Evolutionary conservation across 2,888 invertebrate genomes (phyloP).

Genomic region (Pteria penguin): DNA sequence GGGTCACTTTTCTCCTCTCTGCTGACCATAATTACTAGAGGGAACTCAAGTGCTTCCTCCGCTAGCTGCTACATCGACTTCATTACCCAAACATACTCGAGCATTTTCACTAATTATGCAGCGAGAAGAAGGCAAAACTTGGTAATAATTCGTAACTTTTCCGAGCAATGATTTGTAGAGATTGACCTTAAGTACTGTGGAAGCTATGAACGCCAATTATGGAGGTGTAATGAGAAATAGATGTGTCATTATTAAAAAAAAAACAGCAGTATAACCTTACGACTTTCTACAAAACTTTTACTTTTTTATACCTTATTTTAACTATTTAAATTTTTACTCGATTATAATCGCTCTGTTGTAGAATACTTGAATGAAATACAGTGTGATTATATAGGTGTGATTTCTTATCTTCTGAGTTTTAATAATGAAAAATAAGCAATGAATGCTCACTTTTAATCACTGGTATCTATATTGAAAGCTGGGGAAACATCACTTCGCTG

Average conservation of each 20-base stretch:
- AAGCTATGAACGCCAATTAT: too few species aligned
- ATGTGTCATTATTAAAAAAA: too few species aligned
- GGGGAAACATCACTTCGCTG: too few species aligned
- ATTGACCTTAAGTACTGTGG: too few species aligned
- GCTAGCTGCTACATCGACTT: background rate
- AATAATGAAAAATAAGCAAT: too few species aligned
- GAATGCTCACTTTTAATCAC: too few species aligned
- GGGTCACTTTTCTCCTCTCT: slow-evolving; percentile 1
- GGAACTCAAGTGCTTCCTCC: background rate
- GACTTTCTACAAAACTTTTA: too few species aligned
- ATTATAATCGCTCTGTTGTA: background rate
- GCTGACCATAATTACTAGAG: slow-evolving; percentile 1
- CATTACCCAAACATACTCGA: background rate
- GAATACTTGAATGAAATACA: background rate
- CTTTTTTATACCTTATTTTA: background rate
- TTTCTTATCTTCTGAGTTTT: too few species aligned
- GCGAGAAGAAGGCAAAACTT: background rate
- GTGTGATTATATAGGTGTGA: background rate
- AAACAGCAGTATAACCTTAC: too few species aligned
- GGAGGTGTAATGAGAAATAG: too few species aligned
- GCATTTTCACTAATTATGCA: background rate
- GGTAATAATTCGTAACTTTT: background rate
- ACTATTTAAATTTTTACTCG: background rate
- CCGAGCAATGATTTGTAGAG: background rate
- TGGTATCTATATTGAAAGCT: too few species aligned